Percentiles rank a stretch among this genome's conserved stretches.
Evolutionary conservation across 2,113 vertebrate genomes (phyloP).

Genomic region (Glaucidium brasilianum): DNA sequence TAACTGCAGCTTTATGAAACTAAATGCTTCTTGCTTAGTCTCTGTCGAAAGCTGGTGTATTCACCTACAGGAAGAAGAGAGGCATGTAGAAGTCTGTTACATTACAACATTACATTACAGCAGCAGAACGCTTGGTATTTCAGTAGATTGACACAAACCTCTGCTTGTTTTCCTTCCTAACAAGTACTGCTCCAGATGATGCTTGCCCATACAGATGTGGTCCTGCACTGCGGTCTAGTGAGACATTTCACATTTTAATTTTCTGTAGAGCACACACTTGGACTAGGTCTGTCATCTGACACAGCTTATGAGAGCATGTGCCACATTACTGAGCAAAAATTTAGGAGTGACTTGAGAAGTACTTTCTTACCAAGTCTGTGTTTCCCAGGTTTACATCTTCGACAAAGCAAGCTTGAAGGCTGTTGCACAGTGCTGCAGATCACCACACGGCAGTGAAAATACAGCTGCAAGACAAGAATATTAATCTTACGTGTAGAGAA

Average conservation of each 20-base stretch:
- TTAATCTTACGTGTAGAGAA: not conserved
- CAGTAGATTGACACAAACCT: not conserved
- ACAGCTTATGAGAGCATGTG: fast-evolving
- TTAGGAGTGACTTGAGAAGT: not conserved
- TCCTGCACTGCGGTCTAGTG: conserved; percentile 13
- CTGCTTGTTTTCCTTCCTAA: not conserved
- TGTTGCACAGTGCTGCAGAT: conserved; percentile 39
- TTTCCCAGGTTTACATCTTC: conserved; percentile 35
- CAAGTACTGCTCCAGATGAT: conserved; percentile 51
- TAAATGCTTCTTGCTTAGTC: not conserved
- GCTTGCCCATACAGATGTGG: not conserved
- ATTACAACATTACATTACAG: not conserved
- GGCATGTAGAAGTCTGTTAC: not conserved
- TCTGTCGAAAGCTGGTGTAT: not conserved
- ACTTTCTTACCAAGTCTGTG: conserved; percentile 35
- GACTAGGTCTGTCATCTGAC: not conserved
- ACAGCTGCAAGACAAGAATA: conserved; percentile 36
- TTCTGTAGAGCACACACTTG: not conserved
- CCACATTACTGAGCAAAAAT: not conserved
- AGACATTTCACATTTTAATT: not conserved
- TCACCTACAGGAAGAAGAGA: not conserved
- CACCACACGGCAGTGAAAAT: conserved; percentile 65
- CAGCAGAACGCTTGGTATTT: not conserved
- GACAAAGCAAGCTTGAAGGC: not conserved
- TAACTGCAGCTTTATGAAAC: not conserved